A percentile compares a stretch with the other conserved stretches of the same genome.
Evolutionary conservation across 2,113 vertebrate genomes (phyloP).

Genomic region (Ivindomyrus marchei): DNA sequence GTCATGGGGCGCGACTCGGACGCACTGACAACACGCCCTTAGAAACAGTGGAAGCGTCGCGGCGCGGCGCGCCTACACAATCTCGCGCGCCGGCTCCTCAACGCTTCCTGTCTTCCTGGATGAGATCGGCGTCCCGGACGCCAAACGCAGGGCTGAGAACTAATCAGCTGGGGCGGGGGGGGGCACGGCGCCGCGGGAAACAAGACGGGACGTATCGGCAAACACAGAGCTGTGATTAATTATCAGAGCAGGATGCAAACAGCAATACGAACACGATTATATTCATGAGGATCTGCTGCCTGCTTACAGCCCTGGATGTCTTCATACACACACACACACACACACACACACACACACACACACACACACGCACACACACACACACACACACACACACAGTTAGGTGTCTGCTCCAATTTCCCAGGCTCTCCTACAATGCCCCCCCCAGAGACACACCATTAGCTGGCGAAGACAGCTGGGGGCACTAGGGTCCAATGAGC

Average conservation of each 20-base stretch:
- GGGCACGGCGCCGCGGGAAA: background rate
- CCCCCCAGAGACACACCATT: conserved; percentile 71
- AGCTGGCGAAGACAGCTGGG: conserved; percentile 74
- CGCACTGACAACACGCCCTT: background rate
- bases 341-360: background rate
- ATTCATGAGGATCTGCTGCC: background rate
- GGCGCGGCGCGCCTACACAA: background rate
- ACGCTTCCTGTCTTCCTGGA: background rate
- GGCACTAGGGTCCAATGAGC: conserved; percentile 62
- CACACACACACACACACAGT: conserved; percentile 45
- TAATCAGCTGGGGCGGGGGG: background rate
- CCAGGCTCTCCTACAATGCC: conserved; percentile 65
- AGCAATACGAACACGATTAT: background rate
- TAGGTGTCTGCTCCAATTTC: conserved; percentile 75
- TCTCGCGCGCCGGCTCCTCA: background rate
- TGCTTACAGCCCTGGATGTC: background rate
- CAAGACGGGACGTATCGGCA: background rate
- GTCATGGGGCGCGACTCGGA: background rate
- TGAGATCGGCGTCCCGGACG: background rate
- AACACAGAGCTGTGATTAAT: background rate
- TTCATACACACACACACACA: conserved; percentile 29
- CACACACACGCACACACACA: conserved; percentile 4
- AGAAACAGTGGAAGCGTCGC: background rate
- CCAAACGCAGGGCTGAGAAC: background rate
- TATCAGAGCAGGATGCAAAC: background rate